Conservation (phyloP, 2,113 vertebrate species). For the Halcyon senegalensis region DNA sequence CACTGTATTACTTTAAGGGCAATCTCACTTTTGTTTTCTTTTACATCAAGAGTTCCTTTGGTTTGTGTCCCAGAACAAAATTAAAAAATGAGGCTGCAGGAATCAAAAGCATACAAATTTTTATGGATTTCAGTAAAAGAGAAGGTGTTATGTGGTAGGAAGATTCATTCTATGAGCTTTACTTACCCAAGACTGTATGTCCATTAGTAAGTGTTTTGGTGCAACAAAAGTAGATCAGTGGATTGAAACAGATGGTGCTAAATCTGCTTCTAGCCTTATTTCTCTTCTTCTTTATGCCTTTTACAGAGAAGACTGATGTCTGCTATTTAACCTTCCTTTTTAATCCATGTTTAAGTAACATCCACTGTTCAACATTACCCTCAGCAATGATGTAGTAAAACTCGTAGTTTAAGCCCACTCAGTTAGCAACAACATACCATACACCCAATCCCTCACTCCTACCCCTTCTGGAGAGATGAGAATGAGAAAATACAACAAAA, state of each 20-base stretch:
- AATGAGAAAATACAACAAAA: not conserved
- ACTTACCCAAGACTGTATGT: not conserved
- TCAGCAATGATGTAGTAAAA: too few relatives aligned
- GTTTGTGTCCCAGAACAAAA: not conserved
- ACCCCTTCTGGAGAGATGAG: not conserved
- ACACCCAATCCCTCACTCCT: not conserved
- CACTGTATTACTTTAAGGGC: not conserved
- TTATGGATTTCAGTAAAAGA: not conserved
- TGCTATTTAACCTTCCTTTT: not conserved
- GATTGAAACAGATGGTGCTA: not conserved
- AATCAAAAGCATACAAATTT: not conserved
- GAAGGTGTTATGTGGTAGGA: not conserved
- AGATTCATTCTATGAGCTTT: not conserved
- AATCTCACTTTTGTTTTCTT: not conserved
- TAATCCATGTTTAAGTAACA: not conserved
- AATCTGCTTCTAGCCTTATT: not conserved
- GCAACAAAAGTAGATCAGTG: not conserved
- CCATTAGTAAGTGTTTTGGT: not conserved
- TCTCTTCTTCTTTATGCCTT: not conserved
- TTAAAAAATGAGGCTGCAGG: accelerated
- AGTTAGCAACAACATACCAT: not conserved
- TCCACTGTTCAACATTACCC: not conserved
- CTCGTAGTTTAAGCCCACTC: not conserved
- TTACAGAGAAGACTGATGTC: not conserved
- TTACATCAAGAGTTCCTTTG: not conserved